Evolutionary conservation across 2,113 vertebrate genomes (phyloP), one percentile per base, ranked within the genome.

Genomic region (Elachura formosa): DNA sequence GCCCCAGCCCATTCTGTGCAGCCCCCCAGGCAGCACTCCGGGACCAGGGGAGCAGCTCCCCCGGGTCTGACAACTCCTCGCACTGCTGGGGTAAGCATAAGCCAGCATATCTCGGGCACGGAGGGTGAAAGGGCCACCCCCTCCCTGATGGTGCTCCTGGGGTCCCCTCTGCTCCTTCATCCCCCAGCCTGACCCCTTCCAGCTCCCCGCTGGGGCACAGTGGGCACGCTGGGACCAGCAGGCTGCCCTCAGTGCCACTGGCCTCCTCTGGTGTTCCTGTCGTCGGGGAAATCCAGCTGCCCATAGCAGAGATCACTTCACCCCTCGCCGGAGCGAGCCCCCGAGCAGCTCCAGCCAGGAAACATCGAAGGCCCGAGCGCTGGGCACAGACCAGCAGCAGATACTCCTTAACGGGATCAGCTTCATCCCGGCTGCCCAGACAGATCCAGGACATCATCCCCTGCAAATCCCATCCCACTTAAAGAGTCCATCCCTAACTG

Each of bases 291-390:
- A 22, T 34, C 34, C 3, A 2, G 0, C 45, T 28, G 55, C 9
- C 28, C 40, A 3, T 19, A 29, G 62, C 22, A 43, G 25, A 14
- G n/a, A 5, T 34, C 14, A 0, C 7, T 20, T 11, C 26, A 12
- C 31, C 46, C n/a, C 2, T n/a, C n/a, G 6, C 21, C 17, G 0
- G 0, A 12, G 38, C 0, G 0, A 16, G 52, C 3, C n/a, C n/a
- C n/a, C n/a, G n/a, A n/a, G 0, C 22, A 68, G 80, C 31, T 56
- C 11, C 36, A 7, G 28, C 33, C 46, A 0, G 11, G 45, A 12
- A 22, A 4, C 62, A 3, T 7, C 4, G 2, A n/a, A n/a, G n/a
- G n/a, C n/a, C n/a, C n/a, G n/a, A n/a, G n/a, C n/a, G n/a, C n/a
- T n/a, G n/a, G n/a, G n/a, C n/a, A n/a, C n/a, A 46, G 38, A 40